Base-by-base conservation (phyloP, 2,113 vertebrate genomes). In the Brachyistius frenatus region DNA sequence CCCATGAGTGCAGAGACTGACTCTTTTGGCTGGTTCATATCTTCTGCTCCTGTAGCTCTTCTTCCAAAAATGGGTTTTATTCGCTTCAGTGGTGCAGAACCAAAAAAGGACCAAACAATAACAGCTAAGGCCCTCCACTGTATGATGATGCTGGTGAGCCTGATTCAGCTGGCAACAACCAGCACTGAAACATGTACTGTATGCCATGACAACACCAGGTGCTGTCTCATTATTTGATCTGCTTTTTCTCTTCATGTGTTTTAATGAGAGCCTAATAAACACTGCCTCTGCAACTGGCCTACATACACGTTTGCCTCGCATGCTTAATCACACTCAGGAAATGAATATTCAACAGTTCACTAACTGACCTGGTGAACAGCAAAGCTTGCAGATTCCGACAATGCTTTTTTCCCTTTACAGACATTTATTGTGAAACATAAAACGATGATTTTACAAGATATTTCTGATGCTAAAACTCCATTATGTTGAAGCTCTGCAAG, bases 201-300 rank as follows among this genome's bases (percentile, higher is more conserved):
- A 53, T 16, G n/a, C 63, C 15, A 72, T 73, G 46, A 33, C 49
- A 61, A 67, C 33, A 58, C 16, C 55, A 36, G 50, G 53, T 77
- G 44, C 44, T n/a, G 16, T 55, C 52, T 81, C 33, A 63, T 52
- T 37, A 47, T 16, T 39, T 53, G 2, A 6, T 49, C 33, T 52
- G 11, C n/a, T 49, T 70, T 35, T 83, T 50, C 47, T 47, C 60
- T 61, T 64, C 57, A 7, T 66, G 61, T 55, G 36, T 76, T 72
- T 87, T 81, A 73, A 80, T 84, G 32, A 84, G 62, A 47, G 37
- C 49, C 60, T 60, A 32, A 67, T 74, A 13, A 75, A 76, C 39
- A 23, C 46, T 70, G 53, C 39, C 32, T n/a, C 33, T 53, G 55
- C 60, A 78, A 52, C 41, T 81, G 86, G 67, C 83, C 78, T 80